phyloP scores from a whole-genome alignment of 2,888 invertebrate genomes.

The Perizoma flavofasciatum region DNA sequence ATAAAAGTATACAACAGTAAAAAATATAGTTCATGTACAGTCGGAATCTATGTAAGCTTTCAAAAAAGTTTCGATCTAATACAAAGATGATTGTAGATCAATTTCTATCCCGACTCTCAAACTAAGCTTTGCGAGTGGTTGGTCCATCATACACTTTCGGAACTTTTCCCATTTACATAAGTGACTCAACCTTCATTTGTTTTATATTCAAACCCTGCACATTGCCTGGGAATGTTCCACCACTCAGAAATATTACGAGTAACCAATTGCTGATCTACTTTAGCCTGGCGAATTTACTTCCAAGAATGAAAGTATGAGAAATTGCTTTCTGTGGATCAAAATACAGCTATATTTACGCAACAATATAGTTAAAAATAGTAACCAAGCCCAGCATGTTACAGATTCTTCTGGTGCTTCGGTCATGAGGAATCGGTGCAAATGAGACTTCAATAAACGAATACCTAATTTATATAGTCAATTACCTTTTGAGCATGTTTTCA shows the following conservation, averaged over 20 bases:
- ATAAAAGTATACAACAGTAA: not conserved
- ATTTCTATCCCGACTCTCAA: constrained; percentile 32
- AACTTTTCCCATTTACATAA: constrained; percentile 64
- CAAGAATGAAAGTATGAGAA: constrained; percentile 8
- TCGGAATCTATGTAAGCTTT: constrained; percentile 6
- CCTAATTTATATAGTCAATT: no score
- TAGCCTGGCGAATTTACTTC: constrained; percentile 20
- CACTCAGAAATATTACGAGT: constrained; percentile 57
- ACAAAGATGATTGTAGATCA: constrained; percentile 28
- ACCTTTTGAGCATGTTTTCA: no score
- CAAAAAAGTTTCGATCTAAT: constrained; percentile 22
- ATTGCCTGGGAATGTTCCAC: constrained; percentile 48
- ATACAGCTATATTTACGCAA: not conserved
- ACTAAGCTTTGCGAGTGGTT: constrained; percentile 27
- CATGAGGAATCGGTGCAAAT: no score
- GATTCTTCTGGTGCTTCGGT: no score
- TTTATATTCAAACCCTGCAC: constrained; percentile 60
- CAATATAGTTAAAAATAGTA: not conserved
- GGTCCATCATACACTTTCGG: constrained; percentile 44
- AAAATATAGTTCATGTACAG: constrained; percentile 7
- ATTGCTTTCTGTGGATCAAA: constrained; percentile 13
- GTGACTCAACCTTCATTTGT: constrained; percentile 60
- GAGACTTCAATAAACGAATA: no score
- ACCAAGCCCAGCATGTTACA: no score
- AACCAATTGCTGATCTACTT: constrained; percentile 29